Evolutionary conservation across 2,113 vertebrate genomes (phyloP), one percentile per base, ranked within the genome.

Genomic region (Holacanthus passer): DNA sequence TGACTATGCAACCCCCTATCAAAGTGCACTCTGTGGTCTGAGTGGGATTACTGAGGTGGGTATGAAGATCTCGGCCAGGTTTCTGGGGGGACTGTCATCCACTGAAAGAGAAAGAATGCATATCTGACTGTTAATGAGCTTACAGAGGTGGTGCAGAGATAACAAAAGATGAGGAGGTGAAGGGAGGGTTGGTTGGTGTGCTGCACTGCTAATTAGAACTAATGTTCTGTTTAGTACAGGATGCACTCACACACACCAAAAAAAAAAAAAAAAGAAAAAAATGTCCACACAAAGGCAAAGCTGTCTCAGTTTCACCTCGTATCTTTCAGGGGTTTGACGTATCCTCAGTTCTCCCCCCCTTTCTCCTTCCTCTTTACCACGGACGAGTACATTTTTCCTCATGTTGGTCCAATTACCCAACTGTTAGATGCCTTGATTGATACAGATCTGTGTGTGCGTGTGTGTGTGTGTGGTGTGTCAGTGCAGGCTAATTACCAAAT

Each of bases 391-490:
- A 87, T 85, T 89, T 83, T 81, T 82, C 76, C 71, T 90, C 45
- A 72, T 35, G 67, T 87, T 79, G 82, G 87, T 80, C 88, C 91
- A 93, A 89, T 91, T 91, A 92, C 82, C 81, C 64, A 87, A 88
- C 84, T 79, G 83, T 83, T 91, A 88, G 74, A 84, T 91, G 84
- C 73, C 65, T 84, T 93, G 89, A 94, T 93, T 92, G 93, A 94
- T 94, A 90, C 80, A 87, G 86, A 70, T 90, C 39, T 58, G 60
- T 31, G 31, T 43, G 79, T 74, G 5, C 89, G 82, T 84, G 76
- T 68, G 64, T 67, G 56, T 70, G 58, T 82, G 78, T 69, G 77
- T 73, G 68, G 62, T 50, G 37, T 78, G 85, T 77, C 37, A 71
- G 68, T 24, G 31, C n/a, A 78, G 80, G 87, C 85, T 94, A 94